Evolutionary conservation across 2,888 invertebrate species (phyloP).

Genomic region (Rhabditophanes sp.): DNA sequence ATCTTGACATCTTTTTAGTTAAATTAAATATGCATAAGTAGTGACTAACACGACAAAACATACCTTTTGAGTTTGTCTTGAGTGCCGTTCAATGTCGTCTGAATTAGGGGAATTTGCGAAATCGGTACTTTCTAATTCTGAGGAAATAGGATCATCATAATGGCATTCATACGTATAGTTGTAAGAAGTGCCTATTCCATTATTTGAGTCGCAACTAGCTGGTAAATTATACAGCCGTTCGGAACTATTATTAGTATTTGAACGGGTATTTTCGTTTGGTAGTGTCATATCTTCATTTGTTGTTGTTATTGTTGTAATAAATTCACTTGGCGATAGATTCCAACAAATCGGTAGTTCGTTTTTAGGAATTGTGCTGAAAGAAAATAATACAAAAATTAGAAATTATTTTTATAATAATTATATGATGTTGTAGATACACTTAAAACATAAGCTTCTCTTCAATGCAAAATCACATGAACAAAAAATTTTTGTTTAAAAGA

Average conservation of each 20-base stretch:
- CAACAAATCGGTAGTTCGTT: constrained; percentile 15
- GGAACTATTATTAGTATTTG: too few relatives aligned
- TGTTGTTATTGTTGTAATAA: too few relatives aligned
- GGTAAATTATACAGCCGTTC: too few relatives aligned
- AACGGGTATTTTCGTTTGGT: too few relatives aligned
- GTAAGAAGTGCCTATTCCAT: constrained; percentile 27
- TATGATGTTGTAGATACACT: not conserved
- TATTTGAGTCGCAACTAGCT: too few relatives aligned
- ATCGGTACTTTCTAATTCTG: too few relatives aligned
- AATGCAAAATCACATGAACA: too few relatives aligned
- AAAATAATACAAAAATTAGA: constrained; percentile 2
- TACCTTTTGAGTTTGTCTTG: constrained; percentile 24
- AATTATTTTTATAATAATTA: not conserved
- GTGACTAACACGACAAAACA: not conserved
- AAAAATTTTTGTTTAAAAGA: too few relatives aligned
- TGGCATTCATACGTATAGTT: constrained; percentile 36
- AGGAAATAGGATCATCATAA: too few relatives aligned
- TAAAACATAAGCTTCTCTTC: too few relatives aligned
- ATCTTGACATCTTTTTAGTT: not conserved
- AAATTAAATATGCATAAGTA: not conserved
- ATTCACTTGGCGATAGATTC: constrained; percentile 14
- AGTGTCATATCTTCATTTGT: too few relatives aligned
- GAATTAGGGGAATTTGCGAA: too few relatives aligned
- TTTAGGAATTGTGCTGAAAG: constrained; percentile 20
- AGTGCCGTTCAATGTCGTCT: constrained; percentile 15